These are phyloP conservation scores for Catostylus mosaicus DNA, from an alignment of 30 jellyfish, hydroid and myxozoan species.

Conservation along the genomic window DNA sequence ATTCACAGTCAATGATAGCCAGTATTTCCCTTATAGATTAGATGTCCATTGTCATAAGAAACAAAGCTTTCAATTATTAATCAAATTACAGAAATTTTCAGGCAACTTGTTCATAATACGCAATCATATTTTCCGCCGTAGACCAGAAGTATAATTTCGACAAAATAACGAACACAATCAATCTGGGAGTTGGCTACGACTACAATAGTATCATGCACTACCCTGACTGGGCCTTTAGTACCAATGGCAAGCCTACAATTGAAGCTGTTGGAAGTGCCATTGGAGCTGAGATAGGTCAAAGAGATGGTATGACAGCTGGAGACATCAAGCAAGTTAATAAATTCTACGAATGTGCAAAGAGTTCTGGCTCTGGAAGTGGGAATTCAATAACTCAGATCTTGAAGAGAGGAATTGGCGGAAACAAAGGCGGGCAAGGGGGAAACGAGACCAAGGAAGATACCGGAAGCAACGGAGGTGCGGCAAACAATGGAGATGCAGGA, in stretches of 20 bases:
- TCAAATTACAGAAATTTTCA: neutral
- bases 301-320: constrained; percentile 49
- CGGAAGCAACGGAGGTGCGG: neutral
- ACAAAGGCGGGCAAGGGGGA: neutral
- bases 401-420: neutral
- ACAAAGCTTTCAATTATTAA: neutral
- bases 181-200: constrained; percentile 47
- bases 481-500: neutral
- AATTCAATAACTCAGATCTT: neutral
- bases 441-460: neutral
- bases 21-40: no score
- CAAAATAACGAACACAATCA: constrained; percentile 10
- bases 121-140: neutral
- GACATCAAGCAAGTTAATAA: constrained; percentile 50
- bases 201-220: constrained; percentile 62
- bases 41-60: no score
- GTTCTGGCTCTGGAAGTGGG: constrained; percentile 1
- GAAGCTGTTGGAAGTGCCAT: constrained; percentile 40
- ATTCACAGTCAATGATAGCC: no score
- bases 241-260: constrained; percentile 43
- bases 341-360: constrained; percentile 29
- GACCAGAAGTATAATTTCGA: constrained; percentile 23
- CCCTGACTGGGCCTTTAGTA: constrained; percentile 50
- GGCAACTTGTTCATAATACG: neutral
- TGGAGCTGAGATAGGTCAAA: constrained; percentile 49